Base-by-base conservation (phyloP, 2,888 invertebrate genomes). In the Meghimatium bilineatum region DNA sequence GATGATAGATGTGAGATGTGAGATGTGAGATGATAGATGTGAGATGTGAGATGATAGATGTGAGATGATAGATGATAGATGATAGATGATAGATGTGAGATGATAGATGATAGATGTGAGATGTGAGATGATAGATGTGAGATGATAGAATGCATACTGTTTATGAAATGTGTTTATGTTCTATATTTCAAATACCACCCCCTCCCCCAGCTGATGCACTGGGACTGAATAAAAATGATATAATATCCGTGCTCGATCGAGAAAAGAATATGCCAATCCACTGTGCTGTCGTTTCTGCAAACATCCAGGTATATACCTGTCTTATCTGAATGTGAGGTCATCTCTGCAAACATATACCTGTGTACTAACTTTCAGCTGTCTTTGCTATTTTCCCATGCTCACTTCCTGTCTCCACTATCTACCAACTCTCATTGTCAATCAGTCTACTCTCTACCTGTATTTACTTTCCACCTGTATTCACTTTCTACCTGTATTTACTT, bases 221-320 rank as follows among this genome's bases (percentile, higher is more conserved):
- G 8, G 97, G 97, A 0, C 96, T 96, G 91, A 95, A 96, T 0
- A 94, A 97, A 52, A 96, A 96, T 89, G 96, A 96, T 90, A 96
- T 97, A 96, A 96, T 97, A 89, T 96, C 96, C 0, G 95, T 97
- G 86, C 96, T 96, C 90, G 97, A 97, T 92, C 96, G 91, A 96
- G 97, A 97, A 93, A 97, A 97, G 71, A 97, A 97, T 92, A 97
- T 97, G 85, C 93, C 94, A 0, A 94, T 96, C 5, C 96, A 96
- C 88, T 94, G 93, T 29, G 94, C 94, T 36, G 93, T 94, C 44
- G 92, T 91, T 84, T 90, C 93, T 69, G 93, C 93, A 1, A 88
- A 92, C 80, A 78, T 91, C 0, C 88, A 91, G 91, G 93, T 92
- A 85, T 20, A 17, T 56, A 56, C 10, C 8, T 56, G 10, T 56